Evolutionary conservation across 2,797 vertebrate genomes (phyloP).

Genomic region (Enteromius anoplus): DNA sequence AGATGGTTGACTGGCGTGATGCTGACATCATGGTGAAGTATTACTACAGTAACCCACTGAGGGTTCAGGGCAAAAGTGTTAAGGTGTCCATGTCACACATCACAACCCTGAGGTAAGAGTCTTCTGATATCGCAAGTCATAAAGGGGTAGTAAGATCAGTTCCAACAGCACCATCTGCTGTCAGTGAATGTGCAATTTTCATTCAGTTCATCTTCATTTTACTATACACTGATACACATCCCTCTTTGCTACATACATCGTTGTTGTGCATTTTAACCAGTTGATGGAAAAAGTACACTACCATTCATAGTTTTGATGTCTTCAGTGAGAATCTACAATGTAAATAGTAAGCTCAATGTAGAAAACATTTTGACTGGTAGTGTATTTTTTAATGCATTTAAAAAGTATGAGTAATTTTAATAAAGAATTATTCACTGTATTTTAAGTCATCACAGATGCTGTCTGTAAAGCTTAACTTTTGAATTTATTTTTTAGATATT

Average conservation of each 20-base stretch:
- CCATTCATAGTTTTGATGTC: not conserved
- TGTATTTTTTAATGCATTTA: too few species aligned
- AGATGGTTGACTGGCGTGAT: constrained; percentile 64
- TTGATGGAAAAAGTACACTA: too few species aligned
- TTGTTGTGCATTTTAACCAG: too few species aligned
- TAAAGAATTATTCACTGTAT: too few species aligned
- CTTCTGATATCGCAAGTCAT: not conserved
- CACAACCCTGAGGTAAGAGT: constrained; percentile 55
- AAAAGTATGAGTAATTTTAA: too few species aligned
- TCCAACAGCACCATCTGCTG: too few species aligned
- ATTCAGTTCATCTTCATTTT: too few species aligned
- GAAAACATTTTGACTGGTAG: not conserved
- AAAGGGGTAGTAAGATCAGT: not conserved
- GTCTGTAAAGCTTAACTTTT: not conserved
- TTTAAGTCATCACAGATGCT: not conserved
- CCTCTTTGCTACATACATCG: too few species aligned
- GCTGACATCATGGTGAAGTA: constrained; percentile 69
- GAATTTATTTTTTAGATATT: not conserved
- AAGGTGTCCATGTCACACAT: constrained; percentile 55
- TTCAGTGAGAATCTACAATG: not conserved
- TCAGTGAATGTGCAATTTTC: too few species aligned
- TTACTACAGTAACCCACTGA: constrained; percentile 61
- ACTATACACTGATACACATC: too few species aligned
- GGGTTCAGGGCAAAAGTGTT: constrained; percentile 60
- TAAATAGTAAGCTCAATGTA: not conserved